Evolutionary conservation across 2,797 vertebrate species (phyloP).

Genomic region (Neomorphus geoffroyi): DNA sequence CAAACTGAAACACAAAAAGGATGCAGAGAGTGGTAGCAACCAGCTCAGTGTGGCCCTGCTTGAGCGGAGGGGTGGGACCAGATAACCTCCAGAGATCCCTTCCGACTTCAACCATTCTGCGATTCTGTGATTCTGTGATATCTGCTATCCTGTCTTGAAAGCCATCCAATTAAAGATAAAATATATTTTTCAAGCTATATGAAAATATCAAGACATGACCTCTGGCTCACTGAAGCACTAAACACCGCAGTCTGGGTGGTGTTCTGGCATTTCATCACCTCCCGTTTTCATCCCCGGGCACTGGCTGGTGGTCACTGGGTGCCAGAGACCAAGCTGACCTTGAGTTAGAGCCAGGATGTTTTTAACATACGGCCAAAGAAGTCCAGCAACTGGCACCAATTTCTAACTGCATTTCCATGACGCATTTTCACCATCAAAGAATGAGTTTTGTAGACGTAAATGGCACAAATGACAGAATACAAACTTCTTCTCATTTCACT

Average conservation of each 20-base stretch:
- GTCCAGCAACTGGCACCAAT: not conserved
- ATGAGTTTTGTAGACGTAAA: not conserved
- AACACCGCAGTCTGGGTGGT: not conserved
- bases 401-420: not conserved
- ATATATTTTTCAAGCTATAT: not conserved
- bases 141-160: not conserved
- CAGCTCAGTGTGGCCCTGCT: accelerated
- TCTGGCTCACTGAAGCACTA: not conserved
- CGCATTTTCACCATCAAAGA: not conserved
- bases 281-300: not conserved
- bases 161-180: not conserved
- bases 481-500: not conserved
- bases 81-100: not conserved
- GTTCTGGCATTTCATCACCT: not conserved
- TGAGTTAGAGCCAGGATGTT: not conserved
- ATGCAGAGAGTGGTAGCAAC: not conserved
- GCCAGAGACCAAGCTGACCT: not conserved
- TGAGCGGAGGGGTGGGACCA: not conserved
- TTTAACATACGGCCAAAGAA: not conserved
- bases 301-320: not conserved
- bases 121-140: not conserved
- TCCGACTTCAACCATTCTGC: not conserved
- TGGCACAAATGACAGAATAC: not conserved
- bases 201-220: not conserved
- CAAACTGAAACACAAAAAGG: not conserved